A percentile compares a stretch with the other conserved stretches of the same genome.
phyloP scores from a whole-genome alignment of 2,113 vertebrate genomes.

The Triplophysa rosa region DNA sequence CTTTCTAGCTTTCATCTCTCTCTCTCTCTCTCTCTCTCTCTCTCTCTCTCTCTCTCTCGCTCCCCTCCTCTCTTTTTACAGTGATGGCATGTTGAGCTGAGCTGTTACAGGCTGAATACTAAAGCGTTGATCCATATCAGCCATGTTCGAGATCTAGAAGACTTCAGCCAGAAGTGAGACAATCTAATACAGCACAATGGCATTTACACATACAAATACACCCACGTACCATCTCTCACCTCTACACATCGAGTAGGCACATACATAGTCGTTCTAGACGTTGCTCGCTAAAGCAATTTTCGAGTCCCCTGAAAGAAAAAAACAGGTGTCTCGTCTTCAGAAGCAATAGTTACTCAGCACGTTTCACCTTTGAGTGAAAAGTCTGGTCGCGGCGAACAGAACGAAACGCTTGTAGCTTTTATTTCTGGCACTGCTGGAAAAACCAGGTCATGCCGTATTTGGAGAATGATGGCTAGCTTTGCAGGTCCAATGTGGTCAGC shows the following conservation, averaged over 20 bases:
- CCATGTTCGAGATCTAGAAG: conserved; percentile 12
- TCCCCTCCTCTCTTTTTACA: neutral
- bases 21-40: conserved; percentile 22
- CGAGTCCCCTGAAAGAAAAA: conserved; percentile 2
- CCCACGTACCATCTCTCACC: neutral
- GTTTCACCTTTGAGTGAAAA: conserved; percentile 3
- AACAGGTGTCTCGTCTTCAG: neutral
- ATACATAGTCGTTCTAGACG: neutral
- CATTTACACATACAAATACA: conserved; percentile 29
- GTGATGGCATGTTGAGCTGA: conserved; percentile 30
- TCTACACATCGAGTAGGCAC: neutral
- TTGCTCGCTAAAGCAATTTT: neutral
- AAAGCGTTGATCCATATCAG: conserved; percentile 45
- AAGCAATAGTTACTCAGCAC: neutral
- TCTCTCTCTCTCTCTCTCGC: neutral
- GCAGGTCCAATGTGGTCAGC: neutral
- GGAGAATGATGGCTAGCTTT: neutral
- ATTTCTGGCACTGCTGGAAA: neutral
- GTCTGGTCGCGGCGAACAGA: neutral
- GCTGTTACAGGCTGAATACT: conserved; percentile 44
- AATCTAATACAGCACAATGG: conserved; percentile 7
- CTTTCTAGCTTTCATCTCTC: neutral
- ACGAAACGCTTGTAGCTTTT: neutral
- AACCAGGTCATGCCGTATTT: neutral
- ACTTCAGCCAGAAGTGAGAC: conserved; percentile 32